Base-by-base conservation (phyloP, 37 sponge, comb jelly and placozoan genomes). In the Halichondria panicea region DNA sequence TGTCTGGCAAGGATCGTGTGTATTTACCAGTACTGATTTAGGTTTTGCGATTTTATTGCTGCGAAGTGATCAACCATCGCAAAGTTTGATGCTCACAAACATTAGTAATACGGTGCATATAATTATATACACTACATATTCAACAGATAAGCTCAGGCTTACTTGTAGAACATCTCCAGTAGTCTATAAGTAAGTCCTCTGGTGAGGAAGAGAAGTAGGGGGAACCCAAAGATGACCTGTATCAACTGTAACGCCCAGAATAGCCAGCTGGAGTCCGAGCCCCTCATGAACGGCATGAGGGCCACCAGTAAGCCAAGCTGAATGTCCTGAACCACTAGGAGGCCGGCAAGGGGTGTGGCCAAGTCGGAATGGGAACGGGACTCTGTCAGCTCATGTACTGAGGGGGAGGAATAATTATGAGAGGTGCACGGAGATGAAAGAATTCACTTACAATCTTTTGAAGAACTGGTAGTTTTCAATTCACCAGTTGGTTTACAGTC, bases 251-350 rank as follows among this genome's bases (percentile, higher is more conserved):
- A 1, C 21, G 57, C 7, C 72, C 55, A 64, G 30, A 56, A 28
- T 31, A 50, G 36, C 15, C 13, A 4, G 34, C 25, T 12, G 34
- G 61, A 69, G 64, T 3, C 22, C 24, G 35, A 13, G 18, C 44
- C 68, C n/a, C 36, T 65, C 22, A 92, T 72, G 67, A 89, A 63
- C 12, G 96, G 96, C 35, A 92, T 61, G 28, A 91, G 65, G 7
- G 90, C 92, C 68, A 95, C 61, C 8, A 95, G 82, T 0, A 56
- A 72, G 12, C 86, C 92, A 15, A 92, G 74, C 75, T 89, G 87
- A 15, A 92, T 61, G 62, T 95, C 96, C 77, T 95, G 96, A 67
- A 92, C 68, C 63, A 95, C 92, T 7, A 95, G 70, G 22, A 95
- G 53, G 1, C 96, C 96, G 19, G 57, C 55, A 34, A 95, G 78